A percentile compares a stretch with the other conserved stretches of the same genome.
Evolutionary conservation across 2,113 vertebrate genomes (phyloP).

Genomic region (Dicentrarchus labrax): DNA sequence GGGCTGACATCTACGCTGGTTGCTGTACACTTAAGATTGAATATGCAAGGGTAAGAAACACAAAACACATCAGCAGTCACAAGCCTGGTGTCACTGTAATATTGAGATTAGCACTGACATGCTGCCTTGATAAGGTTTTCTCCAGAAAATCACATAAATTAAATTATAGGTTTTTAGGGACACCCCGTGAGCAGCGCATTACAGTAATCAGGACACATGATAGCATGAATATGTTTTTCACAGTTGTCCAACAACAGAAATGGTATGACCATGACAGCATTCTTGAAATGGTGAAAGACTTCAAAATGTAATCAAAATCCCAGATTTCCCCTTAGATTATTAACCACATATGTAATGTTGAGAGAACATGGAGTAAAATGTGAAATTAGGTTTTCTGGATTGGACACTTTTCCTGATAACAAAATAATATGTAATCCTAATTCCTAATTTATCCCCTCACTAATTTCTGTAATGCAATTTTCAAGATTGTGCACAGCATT

Average conservation of each 20-base stretch:
- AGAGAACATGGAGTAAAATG: background rate
- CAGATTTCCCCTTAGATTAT: background rate
- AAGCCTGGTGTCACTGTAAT: background rate
- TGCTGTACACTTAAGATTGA: slow-evolving; percentile 99
- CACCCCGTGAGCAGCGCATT: background rate
- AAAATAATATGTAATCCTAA: no score
- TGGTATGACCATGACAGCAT: background rate
- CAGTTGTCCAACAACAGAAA: background rate
- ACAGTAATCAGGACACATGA: no score
- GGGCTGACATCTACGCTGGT: slow-evolving; percentile 97
- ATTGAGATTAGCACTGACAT: background rate
- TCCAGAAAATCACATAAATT: background rate
- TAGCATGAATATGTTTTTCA: background rate
- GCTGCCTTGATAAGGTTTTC: background rate
- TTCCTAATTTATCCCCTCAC: no score
- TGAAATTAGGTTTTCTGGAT: background rate
- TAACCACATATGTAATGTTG: background rate
- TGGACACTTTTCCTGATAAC: background rate
- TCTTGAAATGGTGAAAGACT: background rate
- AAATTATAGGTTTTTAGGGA: background rate
- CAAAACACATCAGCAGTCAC: slow-evolving; percentile 1
- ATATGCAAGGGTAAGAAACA: slow-evolving; percentile 93
- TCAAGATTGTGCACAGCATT: no score
- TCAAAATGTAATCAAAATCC: background rate
- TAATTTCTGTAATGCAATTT: no score